Evolutionary conservation across 2,888 invertebrate genomes (phyloP).

Genomic region (Ormyrus pomaceus): DNA sequence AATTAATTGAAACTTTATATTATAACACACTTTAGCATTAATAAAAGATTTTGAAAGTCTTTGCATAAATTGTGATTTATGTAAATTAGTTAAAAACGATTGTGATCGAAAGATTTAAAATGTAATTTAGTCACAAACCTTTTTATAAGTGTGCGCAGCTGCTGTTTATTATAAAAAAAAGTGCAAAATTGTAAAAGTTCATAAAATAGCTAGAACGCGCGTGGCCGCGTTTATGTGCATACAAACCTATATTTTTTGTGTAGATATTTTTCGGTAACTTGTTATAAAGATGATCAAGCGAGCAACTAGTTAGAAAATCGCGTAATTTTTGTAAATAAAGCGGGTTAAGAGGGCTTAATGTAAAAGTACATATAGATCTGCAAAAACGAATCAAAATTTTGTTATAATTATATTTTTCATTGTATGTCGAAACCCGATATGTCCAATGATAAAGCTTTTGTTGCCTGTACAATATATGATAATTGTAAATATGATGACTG

Average conservation of each 20-base stretch:
- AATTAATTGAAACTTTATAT: not conserved
- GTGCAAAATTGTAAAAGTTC: conserved; percentile 38
- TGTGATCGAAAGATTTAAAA: not conserved
- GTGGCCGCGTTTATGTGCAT: conserved; percentile 53
- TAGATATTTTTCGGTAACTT: conserved; percentile 73
- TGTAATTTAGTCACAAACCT: conserved; percentile 39
- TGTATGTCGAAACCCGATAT: conserved; percentile 33
- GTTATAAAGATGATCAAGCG: conserved; percentile 59
- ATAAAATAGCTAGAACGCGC: conserved; percentile 32
- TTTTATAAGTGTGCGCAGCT: conserved; percentile 37
- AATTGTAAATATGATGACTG: conserved; percentile 36
- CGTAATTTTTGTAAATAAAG: conserved; percentile 48
- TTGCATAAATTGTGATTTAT: too few species aligned
- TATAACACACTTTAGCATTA: not conserved
- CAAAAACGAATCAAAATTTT: conserved; percentile 54
- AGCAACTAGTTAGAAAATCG: conserved; percentile 41
- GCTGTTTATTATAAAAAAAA: conserved; percentile 18
- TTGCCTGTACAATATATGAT: conserved; percentile 30
- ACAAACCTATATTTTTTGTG: conserved; percentile 69
- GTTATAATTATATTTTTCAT: conserved; percentile 49
- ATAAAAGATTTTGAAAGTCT: not conserved
- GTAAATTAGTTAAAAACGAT: too few species aligned
- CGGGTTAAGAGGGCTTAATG: conserved; percentile 42
- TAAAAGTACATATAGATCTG: conserved; percentile 46
- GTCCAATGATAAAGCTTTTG: conserved; percentile 19